phyloP scores from a whole-genome alignment of 2,888 invertebrate species.

The Catocala fraxini region DNA sequence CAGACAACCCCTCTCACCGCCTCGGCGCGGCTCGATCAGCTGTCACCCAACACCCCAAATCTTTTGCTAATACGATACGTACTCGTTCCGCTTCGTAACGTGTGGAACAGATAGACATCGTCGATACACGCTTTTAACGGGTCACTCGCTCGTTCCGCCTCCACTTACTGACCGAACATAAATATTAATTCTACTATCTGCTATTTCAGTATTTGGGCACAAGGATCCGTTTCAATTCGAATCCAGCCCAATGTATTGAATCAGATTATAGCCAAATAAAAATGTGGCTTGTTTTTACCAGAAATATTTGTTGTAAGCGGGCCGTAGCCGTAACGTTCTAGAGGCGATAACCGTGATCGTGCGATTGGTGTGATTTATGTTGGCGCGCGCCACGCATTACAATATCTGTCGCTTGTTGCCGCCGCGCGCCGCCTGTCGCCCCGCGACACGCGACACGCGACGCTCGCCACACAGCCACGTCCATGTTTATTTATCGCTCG shows the following conservation, averaged over 20 bases:
- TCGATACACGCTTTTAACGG: too few species aligned
- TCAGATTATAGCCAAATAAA: constrained; percentile 2
- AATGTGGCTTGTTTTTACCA: background rate
- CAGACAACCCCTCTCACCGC: constrained; percentile 11
- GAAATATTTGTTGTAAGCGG: constrained; percentile 2
- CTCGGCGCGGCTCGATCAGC: background rate
- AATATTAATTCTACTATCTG: background rate
- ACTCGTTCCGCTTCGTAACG: background rate
- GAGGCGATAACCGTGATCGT: constrained; percentile 9
- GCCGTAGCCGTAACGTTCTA: background rate
- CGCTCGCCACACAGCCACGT: constrained; percentile 7
- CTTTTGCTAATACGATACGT: constrained; percentile 5
- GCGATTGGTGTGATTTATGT: constrained; percentile 13
- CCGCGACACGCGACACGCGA: background rate
- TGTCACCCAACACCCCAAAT: constrained; percentile 5
- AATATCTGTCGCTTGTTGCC: constrained; percentile 4
- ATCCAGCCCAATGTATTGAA: background rate
- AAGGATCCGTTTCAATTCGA: constrained; percentile 7
- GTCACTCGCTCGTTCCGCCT: too few species aligned
- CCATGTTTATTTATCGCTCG: constrained; percentile 39
- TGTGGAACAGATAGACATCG: too few species aligned
- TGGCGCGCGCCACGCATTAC: constrained; percentile 1
- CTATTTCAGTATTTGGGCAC: background rate
- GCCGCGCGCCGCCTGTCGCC: background rate
- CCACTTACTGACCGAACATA: too few species aligned